Percentiles rank a stretch among this genome's conserved stretches.
These are phyloP conservation scores for Dendrolimus kikuchii DNA, from an alignment of 1,140 invertebrate species.

Conservation along the genomic window DNA sequence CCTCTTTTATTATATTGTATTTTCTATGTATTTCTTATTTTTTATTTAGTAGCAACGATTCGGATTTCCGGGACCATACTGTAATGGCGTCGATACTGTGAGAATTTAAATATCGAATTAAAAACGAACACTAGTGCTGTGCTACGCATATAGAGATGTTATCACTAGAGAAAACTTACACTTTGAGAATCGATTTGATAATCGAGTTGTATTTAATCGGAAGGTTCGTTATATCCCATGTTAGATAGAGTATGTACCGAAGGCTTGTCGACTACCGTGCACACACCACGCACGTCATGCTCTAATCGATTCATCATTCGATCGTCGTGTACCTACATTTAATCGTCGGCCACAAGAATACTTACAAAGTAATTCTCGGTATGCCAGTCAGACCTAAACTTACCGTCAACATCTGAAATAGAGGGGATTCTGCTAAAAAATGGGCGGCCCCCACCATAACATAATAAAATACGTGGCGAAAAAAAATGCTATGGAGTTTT, in stretches of 20 bases:
- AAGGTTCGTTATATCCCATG: too few relatives aligned
- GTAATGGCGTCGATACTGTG: too few relatives aligned
- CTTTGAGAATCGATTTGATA: too few relatives aligned
- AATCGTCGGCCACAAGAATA: slow-evolving; percentile 17
- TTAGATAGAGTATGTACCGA: slow-evolving; percentile 20
- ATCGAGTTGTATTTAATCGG: too few relatives aligned
- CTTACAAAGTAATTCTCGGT: slow-evolving; percentile 29
- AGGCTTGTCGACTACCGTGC: slow-evolving; percentile 39
- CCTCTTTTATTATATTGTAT: too few relatives aligned
- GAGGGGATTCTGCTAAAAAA: slow-evolving; percentile 57
- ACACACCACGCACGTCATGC: slow-evolving; percentile 39
- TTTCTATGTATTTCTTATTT: too few relatives aligned
- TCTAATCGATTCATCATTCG: slow-evolving; percentile 17
- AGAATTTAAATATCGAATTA: too few relatives aligned
- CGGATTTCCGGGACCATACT: too few relatives aligned
- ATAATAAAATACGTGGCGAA: slow-evolving; percentile 36
- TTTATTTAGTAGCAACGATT: too few relatives aligned
- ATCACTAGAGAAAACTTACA: too few relatives aligned
- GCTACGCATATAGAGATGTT: too few relatives aligned
- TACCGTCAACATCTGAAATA: slow-evolving; percentile 71
- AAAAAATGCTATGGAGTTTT: slow-evolving; percentile 63
- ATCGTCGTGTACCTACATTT: slow-evolving; percentile 31
- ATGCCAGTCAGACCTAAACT: slow-evolving; percentile 60
- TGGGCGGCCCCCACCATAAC: slow-evolving; percentile 55
- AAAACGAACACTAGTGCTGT: too few relatives aligned